These are phyloP conservation scores for Gallinago media DNA, from an alignment of 2,113 vertebrate species.

Conservation along the genomic window DNA sequence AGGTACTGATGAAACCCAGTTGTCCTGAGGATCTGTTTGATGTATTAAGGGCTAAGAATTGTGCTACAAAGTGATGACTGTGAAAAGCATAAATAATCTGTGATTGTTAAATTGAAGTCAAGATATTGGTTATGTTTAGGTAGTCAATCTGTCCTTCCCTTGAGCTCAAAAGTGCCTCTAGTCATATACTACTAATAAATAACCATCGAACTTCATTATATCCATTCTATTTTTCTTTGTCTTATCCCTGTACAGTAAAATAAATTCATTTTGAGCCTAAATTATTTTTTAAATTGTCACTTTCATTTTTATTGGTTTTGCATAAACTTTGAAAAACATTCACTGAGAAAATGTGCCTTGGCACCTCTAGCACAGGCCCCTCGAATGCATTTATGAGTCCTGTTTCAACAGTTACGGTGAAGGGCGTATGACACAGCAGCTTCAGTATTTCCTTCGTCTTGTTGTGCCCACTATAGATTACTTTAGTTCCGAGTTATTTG, in stretches of 20 bases:
- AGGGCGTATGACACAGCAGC: neutral
- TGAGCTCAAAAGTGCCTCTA: neutral
- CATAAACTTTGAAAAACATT: neutral
- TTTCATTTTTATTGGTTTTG: neutral
- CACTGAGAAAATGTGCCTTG: neutral
- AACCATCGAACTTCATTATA: neutral
- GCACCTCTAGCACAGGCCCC: neutral
- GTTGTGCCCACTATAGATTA: neutral
- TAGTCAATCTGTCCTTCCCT: neutral
- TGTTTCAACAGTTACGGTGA: neutral
- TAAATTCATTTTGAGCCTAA: neutral
- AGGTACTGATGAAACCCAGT: neutral
- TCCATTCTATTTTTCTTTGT: neutral
- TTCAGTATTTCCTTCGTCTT: neutral
- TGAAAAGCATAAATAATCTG: too few relatives aligned
- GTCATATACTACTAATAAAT: neutral
- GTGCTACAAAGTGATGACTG: neutral
- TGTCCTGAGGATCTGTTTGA: neutral
- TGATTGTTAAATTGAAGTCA: neutral
- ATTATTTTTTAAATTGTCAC: neutral
- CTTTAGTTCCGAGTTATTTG: constrained; percentile 4
- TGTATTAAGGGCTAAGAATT: neutral
- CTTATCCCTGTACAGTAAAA: neutral
- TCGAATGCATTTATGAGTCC: neutral
- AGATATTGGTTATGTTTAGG: neutral